phyloP scores from a whole-genome alignment of 23 tunicate genomes.

The Aplidium turbinatum region DNA sequence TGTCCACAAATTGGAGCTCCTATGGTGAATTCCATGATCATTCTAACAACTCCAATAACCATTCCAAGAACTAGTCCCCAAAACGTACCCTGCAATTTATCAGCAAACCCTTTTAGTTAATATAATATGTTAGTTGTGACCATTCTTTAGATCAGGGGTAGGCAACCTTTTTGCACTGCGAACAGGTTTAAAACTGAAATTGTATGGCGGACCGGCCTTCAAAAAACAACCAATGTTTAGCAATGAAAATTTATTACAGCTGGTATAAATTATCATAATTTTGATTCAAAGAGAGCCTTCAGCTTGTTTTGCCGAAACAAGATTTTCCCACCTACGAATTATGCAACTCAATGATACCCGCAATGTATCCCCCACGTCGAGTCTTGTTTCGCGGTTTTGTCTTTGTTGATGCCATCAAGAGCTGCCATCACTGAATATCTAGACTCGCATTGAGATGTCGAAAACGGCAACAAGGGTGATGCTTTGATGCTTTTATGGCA shows the following conservation, averaged over 20 bases:
- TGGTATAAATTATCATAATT: background rate
- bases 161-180: slow-evolving; percentile 33
- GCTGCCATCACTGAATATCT: slow-evolving; percentile 44
- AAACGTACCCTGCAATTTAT: slow-evolving; percentile 78
- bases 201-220: slow-evolving; percentile 32
- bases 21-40: slow-evolving; percentile 75
- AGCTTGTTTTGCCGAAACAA: slow-evolving; percentile 36
- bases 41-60: slow-evolving; percentile 65
- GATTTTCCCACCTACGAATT: slow-evolving; percentile 25
- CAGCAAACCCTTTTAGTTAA: too few relatives aligned
- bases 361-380: slow-evolving; percentile 38
- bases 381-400: slow-evolving; percentile 40
- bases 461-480: slow-evolving; percentile 39
- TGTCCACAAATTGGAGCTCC: slow-evolving; percentile 73
- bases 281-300: slow-evolving; percentile 15
- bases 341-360: slow-evolving; percentile 38
- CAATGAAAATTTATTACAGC: slow-evolving; percentile 15
- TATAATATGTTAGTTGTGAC: too few relatives aligned
- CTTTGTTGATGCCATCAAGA: slow-evolving; percentile 53
- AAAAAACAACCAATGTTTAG: slow-evolving; percentile 22
- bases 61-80: slow-evolving; percentile 89
- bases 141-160: slow-evolving; percentile 20
- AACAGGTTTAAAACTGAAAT: slow-evolving; percentile 13
- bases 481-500: slow-evolving; percentile 41
- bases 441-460: slow-evolving; percentile 33